phyloP scores from a whole-genome alignment of 2,888 invertebrate genomes.

The Eulithis prunata region DNA sequence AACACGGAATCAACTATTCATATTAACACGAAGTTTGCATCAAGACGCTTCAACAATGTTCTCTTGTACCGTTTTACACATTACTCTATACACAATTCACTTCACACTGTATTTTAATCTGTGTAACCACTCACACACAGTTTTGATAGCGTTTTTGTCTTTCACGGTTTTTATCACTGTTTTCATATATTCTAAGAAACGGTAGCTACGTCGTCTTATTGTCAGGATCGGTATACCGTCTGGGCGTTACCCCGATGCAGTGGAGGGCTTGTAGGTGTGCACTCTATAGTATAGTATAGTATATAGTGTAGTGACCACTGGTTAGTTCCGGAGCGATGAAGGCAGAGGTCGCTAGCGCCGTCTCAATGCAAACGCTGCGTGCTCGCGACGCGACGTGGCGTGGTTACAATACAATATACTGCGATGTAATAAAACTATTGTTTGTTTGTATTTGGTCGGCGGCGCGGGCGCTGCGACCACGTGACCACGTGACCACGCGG shows the following conservation, averaged over 20 bases:
- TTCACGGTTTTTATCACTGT: constrained; percentile 32
- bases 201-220: constrained; percentile 25
- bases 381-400: constrained; percentile 54
- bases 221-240: constrained; percentile 20
- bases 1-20: constrained; percentile 77
- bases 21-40: constrained; percentile 54
- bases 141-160: constrained; percentile 23
- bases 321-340: background rate
- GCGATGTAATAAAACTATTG: constrained; percentile 75
- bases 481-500: constrained; percentile 67
- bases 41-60: constrained; percentile 44
- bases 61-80: constrained; percentile 39
- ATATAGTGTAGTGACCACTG: too few relatives aligned
- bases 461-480: constrained; percentile 43
- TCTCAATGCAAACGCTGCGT: constrained; percentile 61
- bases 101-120: constrained; percentile 42
- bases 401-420: constrained; percentile 54
- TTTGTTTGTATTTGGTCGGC: constrained; percentile 58
- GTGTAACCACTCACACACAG: constrained; percentile 39
- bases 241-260: constrained; percentile 6
- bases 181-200: constrained; percentile 19
- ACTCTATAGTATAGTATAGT: background rate
- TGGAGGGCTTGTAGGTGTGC: constrained; percentile 3
- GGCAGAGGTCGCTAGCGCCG: constrained; percentile 21
- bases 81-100: constrained; percentile 43